These are phyloP conservation scores for Listronotus oregonensis DNA, from an alignment of 1,140 invertebrate species.

Conservation along the genomic window DNA sequence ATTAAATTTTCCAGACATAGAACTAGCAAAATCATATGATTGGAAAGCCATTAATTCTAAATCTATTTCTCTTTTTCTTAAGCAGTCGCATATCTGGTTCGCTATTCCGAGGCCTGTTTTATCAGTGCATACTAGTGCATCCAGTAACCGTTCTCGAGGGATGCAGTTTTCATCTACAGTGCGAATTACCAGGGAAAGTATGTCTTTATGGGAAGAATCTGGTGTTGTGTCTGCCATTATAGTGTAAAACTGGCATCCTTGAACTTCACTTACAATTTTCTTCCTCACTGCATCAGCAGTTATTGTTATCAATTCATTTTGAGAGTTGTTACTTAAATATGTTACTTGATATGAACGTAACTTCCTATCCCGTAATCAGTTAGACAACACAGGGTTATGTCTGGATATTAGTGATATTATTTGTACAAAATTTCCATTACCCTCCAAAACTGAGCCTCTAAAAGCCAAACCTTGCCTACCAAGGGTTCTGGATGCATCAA, in stretches of 20 bases:
- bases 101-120: background rate
- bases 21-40: conserved; percentile 2
- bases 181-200: background rate
- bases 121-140: background rate
- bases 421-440: background rate
- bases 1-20: background rate
- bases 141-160: conserved; percentile 1
- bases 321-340: background rate
- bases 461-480: background rate
- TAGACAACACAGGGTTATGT: background rate
- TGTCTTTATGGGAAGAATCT: conserved; percentile 2
- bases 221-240: conserved; percentile 3
- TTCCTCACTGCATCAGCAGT: background rate
- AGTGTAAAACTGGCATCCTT: background rate
- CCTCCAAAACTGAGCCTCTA: background rate
- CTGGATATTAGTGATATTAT: background rate
- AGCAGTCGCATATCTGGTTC: background rate
- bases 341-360: too few species aligned
- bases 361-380: background rate
- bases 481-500: background rate
- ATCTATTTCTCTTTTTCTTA: background rate
- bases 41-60: background rate
- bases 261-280: background rate
- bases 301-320: conserved; percentile 3
- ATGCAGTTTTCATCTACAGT: conserved; percentile 10